Percentiles rank a stretch among this genome's conserved stretches.
These are phyloP conservation scores for Harpagoxenus sublaevis DNA, from an alignment of 2,888 invertebrate species.

Conservation along the genomic window DNA sequence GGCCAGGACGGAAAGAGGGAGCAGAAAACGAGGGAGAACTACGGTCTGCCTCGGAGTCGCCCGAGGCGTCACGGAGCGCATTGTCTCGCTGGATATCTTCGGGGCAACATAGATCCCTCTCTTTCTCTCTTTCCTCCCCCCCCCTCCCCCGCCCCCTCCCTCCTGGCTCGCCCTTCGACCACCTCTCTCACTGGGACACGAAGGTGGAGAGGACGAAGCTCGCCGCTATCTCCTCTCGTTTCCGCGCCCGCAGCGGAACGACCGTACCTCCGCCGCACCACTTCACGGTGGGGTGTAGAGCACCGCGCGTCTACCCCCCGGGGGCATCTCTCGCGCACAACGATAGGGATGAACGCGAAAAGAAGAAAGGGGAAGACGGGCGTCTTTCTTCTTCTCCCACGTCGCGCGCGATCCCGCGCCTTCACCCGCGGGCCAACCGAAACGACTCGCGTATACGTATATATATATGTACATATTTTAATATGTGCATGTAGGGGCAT, in stretches of 20 bases:
- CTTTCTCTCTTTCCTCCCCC: slow-evolving; percentile 34
- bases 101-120: slow-evolving; percentile 62
- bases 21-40: slow-evolving; percentile 62
- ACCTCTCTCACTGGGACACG: slow-evolving; percentile 46
- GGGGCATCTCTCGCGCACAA: slow-evolving; percentile 70
- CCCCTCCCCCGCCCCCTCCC: background rate
- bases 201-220: slow-evolving; percentile 68
- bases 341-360: slow-evolving; percentile 60
- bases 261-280: slow-evolving; percentile 69
- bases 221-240: slow-evolving; percentile 82
- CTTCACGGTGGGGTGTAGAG: slow-evolving; percentile 71
- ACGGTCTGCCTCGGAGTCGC: slow-evolving; percentile 76
- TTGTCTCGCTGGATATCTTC: slow-evolving; percentile 79
- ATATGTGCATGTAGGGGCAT: slow-evolving; percentile 50
- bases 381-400: slow-evolving; percentile 77
- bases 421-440: slow-evolving; percentile 79
- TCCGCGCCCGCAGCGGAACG: slow-evolving; percentile 81
- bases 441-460: slow-evolving; percentile 78
- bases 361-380: slow-evolving; percentile 44
- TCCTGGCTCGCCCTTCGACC: slow-evolving; percentile 32
- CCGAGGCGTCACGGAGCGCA: slow-evolving; percentile 76
- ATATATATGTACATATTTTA: slow-evolving; percentile 33
- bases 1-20: slow-evolving; percentile 49
- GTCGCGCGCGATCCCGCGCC: slow-evolving; percentile 81
- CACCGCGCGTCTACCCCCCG: slow-evolving; percentile 70